Evolutionary conservation across 2,888 invertebrate species (phyloP), one percentile per base, ranked within the genome.

Genomic region (Magallana nippona): DNA sequence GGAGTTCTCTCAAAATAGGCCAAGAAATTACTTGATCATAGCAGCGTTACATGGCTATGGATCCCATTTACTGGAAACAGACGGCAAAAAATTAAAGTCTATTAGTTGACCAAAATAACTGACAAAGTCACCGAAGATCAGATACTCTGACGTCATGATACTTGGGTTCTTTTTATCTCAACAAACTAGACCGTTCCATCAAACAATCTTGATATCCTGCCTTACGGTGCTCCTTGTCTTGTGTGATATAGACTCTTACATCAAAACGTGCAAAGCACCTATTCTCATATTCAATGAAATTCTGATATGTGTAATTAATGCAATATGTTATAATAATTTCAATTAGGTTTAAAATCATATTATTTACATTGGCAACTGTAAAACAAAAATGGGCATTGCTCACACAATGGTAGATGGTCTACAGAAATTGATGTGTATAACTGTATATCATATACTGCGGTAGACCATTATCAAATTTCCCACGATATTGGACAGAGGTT

Each of bases 31-130:
- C 27, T 10, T 71, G 71, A 71, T 71, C 10, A 10, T 10, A 71
- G 22, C 71, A 71, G 22, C 22, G 32, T 8, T 27, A 32, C 71
- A 71, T 32, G 22, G 22, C 22, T 27, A 13, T 27, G 71, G 15
- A 71, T 15, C 71, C 32, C 71, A 71, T 71, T 27, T 71, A 71
- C 27, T 3, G 13, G 22, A 13, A 22, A 27, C 71, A 71, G 71
- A 71, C 71, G 10, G 27, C 27, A 27, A 71, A 71, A 71, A 71
- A 71, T 13, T 15, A 32, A 71, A 27, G 22, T 27, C 22, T 71
- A 71, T 71, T 71, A 71, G 27, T 22, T 71, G 22, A 71, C 71
- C 71, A 71, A 71, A 71, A 71, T 71, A 71, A 27, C 71, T 71
- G 71, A 13, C 71, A 71, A 27, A 71, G 71, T 71, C 27, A 32